Percentiles rank a stretch among this genome's conserved stretches.
phyloP scores from a whole-genome alignment of 2,797 vertebrate species.

The Pipistrellus pipistrellus region DNA sequence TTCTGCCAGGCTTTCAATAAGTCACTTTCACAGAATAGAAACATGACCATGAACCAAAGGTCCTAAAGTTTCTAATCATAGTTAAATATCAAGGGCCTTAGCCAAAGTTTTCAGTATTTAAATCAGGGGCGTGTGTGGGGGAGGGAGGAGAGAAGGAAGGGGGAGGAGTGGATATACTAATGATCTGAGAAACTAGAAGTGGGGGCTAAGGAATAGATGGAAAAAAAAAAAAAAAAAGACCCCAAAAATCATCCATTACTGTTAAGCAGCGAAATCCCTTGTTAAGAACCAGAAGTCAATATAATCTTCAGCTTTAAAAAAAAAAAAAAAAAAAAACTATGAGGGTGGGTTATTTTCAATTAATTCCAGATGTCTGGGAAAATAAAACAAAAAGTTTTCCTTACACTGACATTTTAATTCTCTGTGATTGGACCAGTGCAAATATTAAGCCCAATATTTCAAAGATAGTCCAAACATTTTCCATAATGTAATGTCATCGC shows the following conservation, averaged over 20 bases:
- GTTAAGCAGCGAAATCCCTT: slow-evolving; percentile 66
- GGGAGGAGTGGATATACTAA: slow-evolving; percentile 41
- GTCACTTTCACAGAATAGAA: slow-evolving; percentile 85
- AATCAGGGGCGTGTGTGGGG: not conserved
- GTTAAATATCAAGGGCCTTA: slow-evolving; percentile 81
- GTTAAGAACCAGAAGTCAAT: slow-evolving; percentile 55
- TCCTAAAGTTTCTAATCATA: slow-evolving; percentile 77
- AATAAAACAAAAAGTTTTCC: slow-evolving; percentile 56
- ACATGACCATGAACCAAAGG: slow-evolving; percentile 79
- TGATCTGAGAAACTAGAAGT: slow-evolving; percentile 57
- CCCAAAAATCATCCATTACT: not conserved
- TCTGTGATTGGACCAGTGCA: slow-evolving; percentile 57
- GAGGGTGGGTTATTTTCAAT: slow-evolving; percentile 27
- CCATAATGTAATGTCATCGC: slow-evolving; percentile 51
- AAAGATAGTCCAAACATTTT: slow-evolving; percentile 70
- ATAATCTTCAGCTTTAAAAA: slow-evolving; percentile 43
- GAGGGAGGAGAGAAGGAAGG: no score
- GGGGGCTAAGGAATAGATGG: not conserved
- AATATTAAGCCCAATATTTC: slow-evolving; percentile 68
- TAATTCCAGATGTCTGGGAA: slow-evolving; percentile 67
- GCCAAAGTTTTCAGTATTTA: slow-evolving; percentile 79
- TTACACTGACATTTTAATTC: slow-evolving; percentile 71
- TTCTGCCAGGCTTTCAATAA: slow-evolving; percentile 82
- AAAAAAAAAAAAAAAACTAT: not conserved
- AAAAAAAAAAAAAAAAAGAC: not conserved